Evolutionary conservation across 2,797 vertebrate species (phyloP), one percentile per base, ranked within the genome.

Genomic region (Podarcis siculus): DNA sequence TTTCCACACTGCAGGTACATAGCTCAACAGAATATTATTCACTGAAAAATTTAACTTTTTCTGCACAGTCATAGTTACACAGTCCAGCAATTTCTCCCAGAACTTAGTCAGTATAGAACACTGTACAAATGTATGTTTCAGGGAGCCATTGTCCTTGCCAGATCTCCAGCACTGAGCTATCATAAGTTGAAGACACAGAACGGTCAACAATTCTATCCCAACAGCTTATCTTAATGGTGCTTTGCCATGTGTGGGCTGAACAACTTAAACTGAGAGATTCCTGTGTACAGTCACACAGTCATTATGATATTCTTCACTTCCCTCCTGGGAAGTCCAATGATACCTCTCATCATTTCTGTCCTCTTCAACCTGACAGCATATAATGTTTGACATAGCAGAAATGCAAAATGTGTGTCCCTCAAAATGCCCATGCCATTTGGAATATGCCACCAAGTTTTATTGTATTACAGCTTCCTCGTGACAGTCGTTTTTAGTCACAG

Each of bases 391-490:
- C 7, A 84, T 75, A 76, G 17, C 13, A 83, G 66, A 58, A 89
- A 4, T 32, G 88, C 83, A 89, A 82, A 86, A 23, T 82, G 42
- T 69, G 78, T 10, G 2, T 7, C 8, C 66, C 83, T 32, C 45
- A 83, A 86, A 91, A 86, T 35, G 77, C 80, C 86, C 81, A 2
- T 85, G 35, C 61, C 61, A 42, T 35, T 76, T 49, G 45, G 61
- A 87, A 87, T 90, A 85, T 27, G 0, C 77, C 61, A 42, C 77
- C 13, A 3, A 77, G 35, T 32, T 66, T 73, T 85, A 78, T 45
- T 86, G 42, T 85, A 86, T 86, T 84, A 80, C 67, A 71, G n/a
- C 78, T 80, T 69, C 77, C 42, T 45, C 76, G 21, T 82, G 82
- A 30, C 61, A 87, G 55, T 82, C n/a, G 55, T 71, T 87, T 79